Evolutionary conservation across 2,113 vertebrate genomes (phyloP), one percentile per base, ranked within the genome.

Genomic region (Perca flavescens): DNA sequence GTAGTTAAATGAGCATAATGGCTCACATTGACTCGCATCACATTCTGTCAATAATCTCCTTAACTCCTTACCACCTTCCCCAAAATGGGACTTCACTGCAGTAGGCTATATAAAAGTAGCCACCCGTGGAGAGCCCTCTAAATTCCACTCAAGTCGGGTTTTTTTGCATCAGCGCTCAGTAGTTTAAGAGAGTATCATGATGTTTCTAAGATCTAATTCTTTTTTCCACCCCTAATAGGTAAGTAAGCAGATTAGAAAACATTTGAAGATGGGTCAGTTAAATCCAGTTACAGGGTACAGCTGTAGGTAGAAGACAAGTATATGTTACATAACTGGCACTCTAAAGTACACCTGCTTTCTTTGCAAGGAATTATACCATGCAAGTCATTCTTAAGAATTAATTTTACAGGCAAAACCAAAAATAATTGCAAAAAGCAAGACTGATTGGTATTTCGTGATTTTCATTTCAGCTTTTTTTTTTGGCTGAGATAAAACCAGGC

Each of bases 31-130:
- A 67, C 71, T 62, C 34, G 17, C 53, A 16, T 72, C 5, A 67
- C 43, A 79, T 63, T 57, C 57, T 60, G 52, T 57, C 58, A 71
- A 9, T 66, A 71, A 79, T 75, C n/a, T 58, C 40, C 25, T 21
- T 50, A 31, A 21, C n/a, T 80, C 22, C 57, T 72, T 76, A 36
- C 52, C 28, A 72, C 56, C 63, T 70, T 14, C 47, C 12, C 43
- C 14, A 77, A 66, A 58, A 40, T 72, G 49, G 31, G 40, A 43
- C 68, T 61, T 46, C 5, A n/a, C 56, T 78, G 11, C 47, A 49
- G 31, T 46, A 28, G 28, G 28, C 28, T 28, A 2, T 13, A 25
- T 58, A 50, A 58, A 69, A 65, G 46, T 71, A 63, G 21, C 49
- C 50, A 34, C 8, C 49, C 1, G 1, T 36, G 49, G 5, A 36